Evolutionary conservation across 1,140 invertebrate species (phyloP).

Genomic region (Dermatophagoides farinae): DNA sequence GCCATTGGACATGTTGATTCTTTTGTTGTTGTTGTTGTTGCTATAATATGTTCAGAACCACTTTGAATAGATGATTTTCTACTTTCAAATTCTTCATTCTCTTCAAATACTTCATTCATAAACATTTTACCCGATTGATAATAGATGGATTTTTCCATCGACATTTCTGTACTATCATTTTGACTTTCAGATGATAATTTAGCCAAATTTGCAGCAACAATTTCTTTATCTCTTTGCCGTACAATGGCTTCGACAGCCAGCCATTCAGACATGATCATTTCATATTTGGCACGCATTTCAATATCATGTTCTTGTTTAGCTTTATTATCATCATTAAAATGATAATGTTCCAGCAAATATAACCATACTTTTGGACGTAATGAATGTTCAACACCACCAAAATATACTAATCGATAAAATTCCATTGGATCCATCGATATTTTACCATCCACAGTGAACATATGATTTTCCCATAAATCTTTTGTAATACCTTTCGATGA

Average conservation of each 20-base stretch:
- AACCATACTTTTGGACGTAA: slow-evolving; percentile 71
- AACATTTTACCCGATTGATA: slow-evolving; percentile 21
- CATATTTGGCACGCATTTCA: slow-evolving; percentile 46
- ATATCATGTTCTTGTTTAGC: slow-evolving; percentile 45
- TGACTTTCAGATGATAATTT: slow-evolving; percentile 21
- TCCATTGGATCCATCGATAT: slow-evolving; percentile 37
- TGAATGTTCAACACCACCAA: slow-evolving; percentile 55
- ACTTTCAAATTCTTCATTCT: slow-evolving; percentile 19
- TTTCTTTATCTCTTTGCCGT: slow-evolving; percentile 52
- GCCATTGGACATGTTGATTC: background rate
- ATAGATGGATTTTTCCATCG: slow-evolving; percentile 14
- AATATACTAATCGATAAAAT: slow-evolving; percentile 61
- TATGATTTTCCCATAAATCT: slow-evolving; percentile 37
- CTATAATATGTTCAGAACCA: background rate
- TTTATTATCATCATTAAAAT: slow-evolving; percentile 47
- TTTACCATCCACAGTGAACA: slow-evolving; percentile 30
- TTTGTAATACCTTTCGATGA: slow-evolving; percentile 37
- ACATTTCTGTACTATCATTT: slow-evolving; percentile 11
- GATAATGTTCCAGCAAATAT: slow-evolving; percentile 65
- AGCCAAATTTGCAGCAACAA: slow-evolving; percentile 37
- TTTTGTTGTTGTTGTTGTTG: background rate
- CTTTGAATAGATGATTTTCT: slow-evolving; percentile 7
- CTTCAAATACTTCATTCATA: slow-evolving; percentile 37
- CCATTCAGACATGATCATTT: slow-evolving; percentile 83
- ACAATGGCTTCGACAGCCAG: slow-evolving; percentile 77